These are phyloP conservation scores for Cynodonichthys magdalenae DNA, from an alignment of 2,797 vertebrate genomes.

Conservation along the genomic window DNA sequence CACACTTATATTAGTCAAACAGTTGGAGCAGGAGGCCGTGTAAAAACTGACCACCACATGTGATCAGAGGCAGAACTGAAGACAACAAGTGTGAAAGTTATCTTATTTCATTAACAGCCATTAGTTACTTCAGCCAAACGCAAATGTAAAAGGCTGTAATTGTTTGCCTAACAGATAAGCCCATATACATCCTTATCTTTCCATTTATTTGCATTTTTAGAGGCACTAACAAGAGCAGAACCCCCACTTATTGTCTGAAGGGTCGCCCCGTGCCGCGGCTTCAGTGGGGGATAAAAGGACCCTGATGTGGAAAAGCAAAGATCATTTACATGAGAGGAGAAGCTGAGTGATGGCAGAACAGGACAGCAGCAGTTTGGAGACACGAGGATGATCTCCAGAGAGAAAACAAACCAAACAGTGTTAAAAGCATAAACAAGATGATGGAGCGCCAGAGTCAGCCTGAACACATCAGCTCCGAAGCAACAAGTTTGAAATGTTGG, in stretches of 20 bases:
- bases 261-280: conserved; percentile 48
- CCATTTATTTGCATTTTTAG: conserved; percentile 49
- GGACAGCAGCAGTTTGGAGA: conserved; percentile 3
- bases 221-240: conserved; percentile 63
- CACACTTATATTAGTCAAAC: conserved; percentile 41
- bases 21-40: conserved; percentile 1
- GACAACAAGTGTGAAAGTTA: conserved; percentile 3
- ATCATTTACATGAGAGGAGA: conserved; percentile 61
- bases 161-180: conserved; percentile 40
- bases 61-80: no score
- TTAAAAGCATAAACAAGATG: background rate
- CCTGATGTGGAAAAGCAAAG: conserved; percentile 62
- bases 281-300: conserved; percentile 53
- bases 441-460: background rate
- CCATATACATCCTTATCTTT: conserved; percentile 51
- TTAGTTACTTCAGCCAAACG: background rate
- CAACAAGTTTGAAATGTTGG: background rate
- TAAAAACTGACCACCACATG: no score
- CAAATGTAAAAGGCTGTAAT: conserved; percentile 1
- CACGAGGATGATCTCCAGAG: conserved; percentile 17
- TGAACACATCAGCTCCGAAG: no score
- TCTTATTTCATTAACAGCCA: conserved; percentile 4
- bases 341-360: conserved; percentile 24
- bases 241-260: conserved; percentile 65
- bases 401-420: conserved; percentile 5